Evolutionary conservation across 2,113 vertebrate species (phyloP), one percentile per base, ranked within the genome.

Genomic region (Heterotilapia buettikoferi): DNA sequence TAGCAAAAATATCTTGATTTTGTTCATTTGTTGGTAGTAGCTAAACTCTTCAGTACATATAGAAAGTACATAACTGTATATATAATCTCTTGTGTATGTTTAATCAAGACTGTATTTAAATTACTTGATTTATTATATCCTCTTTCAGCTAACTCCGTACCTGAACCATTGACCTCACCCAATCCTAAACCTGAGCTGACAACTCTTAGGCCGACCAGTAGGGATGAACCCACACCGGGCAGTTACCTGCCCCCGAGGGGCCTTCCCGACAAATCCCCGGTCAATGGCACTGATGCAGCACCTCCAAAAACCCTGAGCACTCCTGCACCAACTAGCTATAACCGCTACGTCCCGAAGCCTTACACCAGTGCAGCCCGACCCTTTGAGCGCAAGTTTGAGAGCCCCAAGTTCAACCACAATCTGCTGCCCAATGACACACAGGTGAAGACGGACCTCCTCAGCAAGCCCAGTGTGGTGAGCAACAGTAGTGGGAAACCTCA

Each of bases 351-450:
- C 86, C 95, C 98, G 78, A 98, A 98, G 91, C 97, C 97, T 7
- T 98, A 97, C 88, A 98, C 96, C 47, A 97, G 94, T 91, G 94
- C 97, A 18, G 97, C 97, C 6, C 96, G 98, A 53, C 97, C 97
- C 4, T 99, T 98, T 63, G 98, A 99, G 92, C 98, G 98, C 95
- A 99, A 99, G 95, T 99, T 99, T 50, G 98, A 99, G 90, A 99
- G 99, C 86, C 98, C 98, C 0, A 99, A 99, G 93, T 99, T 99
- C 96, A 99, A 98, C 94, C 99, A 99, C 93, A 99, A 99, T 92
- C 97, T 99, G 91, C 95, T 99, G 95, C 98, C 98, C 89, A 98
- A 98, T 54, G 98, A 99, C 96, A 95, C 95, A 3, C 91, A 95
- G 50, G 96, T 95, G 91, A 99, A 98, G 86, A 93, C 97, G 2